Evolutionary conservation across 1,140 invertebrate species (phyloP), one percentile per base, ranked within the genome.

Genomic region (Stegodyphus dumicola): DNA sequence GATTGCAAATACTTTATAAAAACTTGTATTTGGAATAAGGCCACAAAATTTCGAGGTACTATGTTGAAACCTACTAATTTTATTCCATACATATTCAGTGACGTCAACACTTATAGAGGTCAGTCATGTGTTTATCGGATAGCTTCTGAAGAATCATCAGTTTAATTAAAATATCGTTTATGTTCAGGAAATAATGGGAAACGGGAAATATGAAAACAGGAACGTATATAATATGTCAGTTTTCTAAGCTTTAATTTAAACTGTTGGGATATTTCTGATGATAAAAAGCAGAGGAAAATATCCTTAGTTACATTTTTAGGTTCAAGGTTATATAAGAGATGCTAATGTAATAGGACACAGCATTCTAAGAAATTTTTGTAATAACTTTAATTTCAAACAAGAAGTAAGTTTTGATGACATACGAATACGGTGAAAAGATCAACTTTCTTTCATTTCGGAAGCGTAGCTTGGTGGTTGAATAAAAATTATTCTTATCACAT

Each of bases 31-130:
- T 33, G 52, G 6, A 51, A 77, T 77, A 77, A 65, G 60, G 75
- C 60, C 60, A 66, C 60, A 66, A 65, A 49, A 76, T 17, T 33
- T 49, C 48, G 75, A 77, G 56, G 60, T 77, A 77, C 65, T n/a
- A 51, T n/a, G 56, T 76, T 76, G 52, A 60, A 64, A 64, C 6
- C 9, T 10, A 56, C 9, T 75, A 48, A 54, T 13, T 11, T 64
- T 13, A 67, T n/a, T n/a, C 56, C 15, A 60, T 60, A 60, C 9
- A 10, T 60, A 60, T 60, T 1, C 9, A 60, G 5, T 15, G 15
- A 60, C 9, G 0, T 60, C 2, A 10, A 60, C 9, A 60, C 9
- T 60, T 60, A 60, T 2, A 10, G 0, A 15, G 9, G 15, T 60
- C 9, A 17, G n/a, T 7, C 65, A 15, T n/a, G 7, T 17, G 7